These are phyloP conservation scores for Contarinia nasturtii DNA, from an alignment of 1,140 invertebrate species.

Conservation along the genomic window DNA sequence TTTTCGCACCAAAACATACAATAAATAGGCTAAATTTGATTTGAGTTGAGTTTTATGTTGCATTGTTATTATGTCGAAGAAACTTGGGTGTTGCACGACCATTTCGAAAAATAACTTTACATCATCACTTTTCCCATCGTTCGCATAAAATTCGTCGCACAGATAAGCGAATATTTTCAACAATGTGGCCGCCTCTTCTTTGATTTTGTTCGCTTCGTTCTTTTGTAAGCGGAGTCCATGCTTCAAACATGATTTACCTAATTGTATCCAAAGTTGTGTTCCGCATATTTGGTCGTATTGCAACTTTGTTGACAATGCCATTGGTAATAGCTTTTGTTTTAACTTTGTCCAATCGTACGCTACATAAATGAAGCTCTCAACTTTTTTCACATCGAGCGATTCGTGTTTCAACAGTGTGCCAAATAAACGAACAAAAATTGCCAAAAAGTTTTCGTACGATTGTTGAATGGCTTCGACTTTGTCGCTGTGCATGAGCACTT, in stretches of 20 bases:
- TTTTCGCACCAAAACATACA: conserved; percentile 35
- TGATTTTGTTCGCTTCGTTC: conserved; percentile 11
- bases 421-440: conserved; percentile 31
- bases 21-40: conserved; percentile 34
- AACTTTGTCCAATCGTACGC: conserved; percentile 22
- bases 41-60: conserved; percentile 28
- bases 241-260: conserved; percentile 41
- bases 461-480: conserved; percentile 18
- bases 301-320: conserved; percentile 2
- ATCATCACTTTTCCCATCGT: conserved; percentile 26
- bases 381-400: conserved; percentile 10
- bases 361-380: conserved; percentile 12
- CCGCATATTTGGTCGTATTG: conserved; percentile 27
- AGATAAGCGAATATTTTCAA: conserved; percentile 32
- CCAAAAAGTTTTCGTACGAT: conserved; percentile 30
- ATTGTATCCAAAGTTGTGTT: conserved; percentile 40
- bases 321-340: conserved; percentile 20
- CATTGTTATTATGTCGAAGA: conserved; percentile 40
- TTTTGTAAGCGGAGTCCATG: conserved; percentile 33
- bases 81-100: conserved; percentile 54
- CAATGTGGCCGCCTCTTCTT: conserved; percentile 19
- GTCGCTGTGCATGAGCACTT: conserved; percentile 19
- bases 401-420: conserved; percentile 32
- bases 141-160: conserved; percentile 33
- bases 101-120: conserved; percentile 42